Base-by-base conservation (phyloP, 2,888 invertebrate species). In the Cephus pulcher region DNA sequence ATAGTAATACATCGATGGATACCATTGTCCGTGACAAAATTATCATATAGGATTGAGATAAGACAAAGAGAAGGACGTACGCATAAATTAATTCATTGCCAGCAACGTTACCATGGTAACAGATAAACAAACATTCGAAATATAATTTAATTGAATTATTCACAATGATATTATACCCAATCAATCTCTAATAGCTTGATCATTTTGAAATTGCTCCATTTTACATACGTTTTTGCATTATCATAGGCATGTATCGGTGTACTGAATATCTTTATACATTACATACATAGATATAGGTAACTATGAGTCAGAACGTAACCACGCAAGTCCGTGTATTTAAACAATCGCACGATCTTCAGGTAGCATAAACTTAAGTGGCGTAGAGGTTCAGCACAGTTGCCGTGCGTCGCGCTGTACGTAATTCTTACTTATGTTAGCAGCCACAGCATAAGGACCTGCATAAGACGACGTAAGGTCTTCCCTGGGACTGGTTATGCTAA, bases 401-500 rank as follows among this genome's bases (percentile, higher is more conserved):
- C 56, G 56, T 23, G 23, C 56, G 40, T 23, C 23, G 40, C 40
- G 56, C 56, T 56, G 56, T 56, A 56, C 56, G 56, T 56, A 56
- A 56, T 56, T 56, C 56, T 56, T 56, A 56, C 56, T 56, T 56
- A 56, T 23, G 56, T 23, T 56, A 23, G 23, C 56, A 56, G 56
- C 56, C 56, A 0, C 56, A 23, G 56, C 56, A 23, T 56, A 56
- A 56, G 56, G 56, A 56, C 56, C 56, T 56, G 56, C 56, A 56
- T 56, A 56, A 32, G 71, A 71, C 71, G 33, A 71, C 71, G 71
- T 33, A 71, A 71, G 71, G 71, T 71, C 71, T 71, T 71, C 71
- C 69, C 74, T 68, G 68, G 75, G 79, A 81, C 83, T 40, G 79
- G 75, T 82, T 85, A 82, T 81, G 79, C 86, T 84, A 83, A 84